Evolutionary conservation across 2,888 invertebrate genomes (phyloP).

Genomic region (Conus canariensis): DNA sequence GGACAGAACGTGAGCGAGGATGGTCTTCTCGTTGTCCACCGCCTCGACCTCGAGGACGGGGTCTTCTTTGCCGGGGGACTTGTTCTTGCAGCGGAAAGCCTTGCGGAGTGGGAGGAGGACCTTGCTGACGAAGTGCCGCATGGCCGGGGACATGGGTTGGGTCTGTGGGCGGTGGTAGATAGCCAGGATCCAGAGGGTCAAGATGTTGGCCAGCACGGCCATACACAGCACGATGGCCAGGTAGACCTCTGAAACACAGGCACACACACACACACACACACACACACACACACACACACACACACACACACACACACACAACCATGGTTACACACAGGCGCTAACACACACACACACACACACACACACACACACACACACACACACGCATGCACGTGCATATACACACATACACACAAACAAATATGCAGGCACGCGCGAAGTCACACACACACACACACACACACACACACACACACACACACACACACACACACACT

Average conservation of each 20-base stretch:
- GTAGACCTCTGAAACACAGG: slow-evolving; percentile 13
- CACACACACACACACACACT: not conserved
- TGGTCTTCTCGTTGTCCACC: not conserved
- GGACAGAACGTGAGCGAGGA: not conserved
- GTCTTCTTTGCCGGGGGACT: not conserved
- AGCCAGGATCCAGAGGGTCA: not conserved
- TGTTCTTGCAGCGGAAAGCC: not conserved
- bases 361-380: too few species aligned
- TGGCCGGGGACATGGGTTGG: not conserved
- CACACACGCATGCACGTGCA: not conserved
- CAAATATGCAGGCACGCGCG: not conserved
- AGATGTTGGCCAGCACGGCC: not conserved
- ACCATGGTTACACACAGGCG: not conserved
- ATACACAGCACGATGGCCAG: slow-evolving; percentile 3
- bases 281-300: not conserved
- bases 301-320: not conserved
- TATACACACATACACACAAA: not conserved
- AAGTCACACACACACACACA: not conserved
- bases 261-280: not conserved
- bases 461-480: not conserved
- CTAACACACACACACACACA: too few species aligned
- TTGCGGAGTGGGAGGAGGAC: not conserved
- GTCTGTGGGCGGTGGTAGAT: not conserved
- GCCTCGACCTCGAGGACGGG: not conserved
- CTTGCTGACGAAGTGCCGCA: not conserved